phyloP scores from a whole-genome alignment of 2,797 vertebrate species.

The Hafferia zeledoni region DNA sequence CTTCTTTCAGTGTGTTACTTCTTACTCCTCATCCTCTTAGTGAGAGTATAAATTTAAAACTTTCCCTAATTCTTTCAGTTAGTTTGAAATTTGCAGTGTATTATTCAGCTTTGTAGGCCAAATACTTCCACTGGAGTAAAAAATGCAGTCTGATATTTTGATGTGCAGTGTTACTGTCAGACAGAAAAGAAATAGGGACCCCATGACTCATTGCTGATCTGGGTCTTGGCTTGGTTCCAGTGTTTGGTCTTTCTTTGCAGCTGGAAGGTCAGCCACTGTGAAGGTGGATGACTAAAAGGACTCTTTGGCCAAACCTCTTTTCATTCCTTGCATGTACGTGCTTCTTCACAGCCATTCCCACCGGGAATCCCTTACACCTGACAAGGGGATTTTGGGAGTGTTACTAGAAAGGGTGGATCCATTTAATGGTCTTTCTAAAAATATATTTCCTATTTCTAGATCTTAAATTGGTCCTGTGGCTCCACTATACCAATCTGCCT shows the following conservation, averaged over 20 bases:
- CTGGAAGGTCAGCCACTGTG: not conserved
- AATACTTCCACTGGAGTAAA: not conserved
- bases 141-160: not conserved
- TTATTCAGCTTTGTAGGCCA: not conserved
- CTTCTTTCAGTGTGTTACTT: not conserved
- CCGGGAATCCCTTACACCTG: not conserved
- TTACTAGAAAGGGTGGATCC: not conserved
- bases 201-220: not conserved
- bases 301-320: not conserved
- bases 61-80: not conserved
- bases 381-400: not conserved
- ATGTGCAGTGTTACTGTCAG: not conserved
- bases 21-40: not conserved
- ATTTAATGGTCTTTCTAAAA: not conserved
- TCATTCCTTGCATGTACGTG: not conserved
- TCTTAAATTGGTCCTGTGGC: not conserved
- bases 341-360: not conserved
- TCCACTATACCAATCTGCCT: not conserved
- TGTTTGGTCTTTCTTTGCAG: not conserved
- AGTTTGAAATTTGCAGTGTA: not conserved
- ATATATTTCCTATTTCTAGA: not conserved
- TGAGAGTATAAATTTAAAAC: not conserved
- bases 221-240: not conserved
- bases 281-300: not conserved
- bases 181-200: not conserved